A percentile compares a stretch with the other conserved stretches of the same genome.
phyloP scores from a whole-genome alignment of 2,113 vertebrate species.

The Bufo bufo region DNA sequence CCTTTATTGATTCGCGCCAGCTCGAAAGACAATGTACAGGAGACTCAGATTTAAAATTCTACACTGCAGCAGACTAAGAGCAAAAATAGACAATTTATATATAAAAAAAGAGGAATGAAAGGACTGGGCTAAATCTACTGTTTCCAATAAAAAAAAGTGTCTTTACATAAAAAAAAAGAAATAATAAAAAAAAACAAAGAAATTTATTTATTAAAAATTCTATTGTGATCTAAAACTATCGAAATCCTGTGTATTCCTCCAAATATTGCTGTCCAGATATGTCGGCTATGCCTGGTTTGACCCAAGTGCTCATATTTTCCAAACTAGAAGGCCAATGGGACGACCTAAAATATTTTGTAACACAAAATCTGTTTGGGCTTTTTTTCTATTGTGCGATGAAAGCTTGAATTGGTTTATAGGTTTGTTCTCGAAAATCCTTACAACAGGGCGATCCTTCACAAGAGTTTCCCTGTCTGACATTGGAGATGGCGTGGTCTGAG shows the following conservation, averaged over 20 bases:
- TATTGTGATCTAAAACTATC: conserved; percentile 97
- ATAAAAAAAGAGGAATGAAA: conserved; percentile 80
- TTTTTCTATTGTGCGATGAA: background rate
- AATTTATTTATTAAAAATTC: conserved; percentile 99
- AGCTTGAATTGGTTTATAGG: background rate
- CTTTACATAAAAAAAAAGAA: conserved; percentile 92
- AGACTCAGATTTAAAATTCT: conserved; percentile 95
- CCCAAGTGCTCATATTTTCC: conserved; percentile 74
- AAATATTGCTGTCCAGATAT: conserved; percentile 71
- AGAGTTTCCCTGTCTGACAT: conserved; percentile 50
- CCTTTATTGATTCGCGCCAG: conserved; percentile 99
- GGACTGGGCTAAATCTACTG: conserved; percentile 96
- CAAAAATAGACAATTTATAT: conserved; percentile 79
- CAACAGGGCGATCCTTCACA: conserved; percentile 31
- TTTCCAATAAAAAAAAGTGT: conserved; percentile 87
- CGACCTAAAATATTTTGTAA: background rate
- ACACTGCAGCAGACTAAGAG: conserved; percentile 75
- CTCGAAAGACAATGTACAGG: conserved; percentile 99
- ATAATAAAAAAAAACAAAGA: conserved; percentile 80
- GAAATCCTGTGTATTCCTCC: conserved; percentile 90
- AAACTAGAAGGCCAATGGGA: background rate
- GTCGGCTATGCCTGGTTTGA: conserved; percentile 87
- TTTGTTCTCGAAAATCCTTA: background rate
- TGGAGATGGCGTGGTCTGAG: conserved; percentile 78
- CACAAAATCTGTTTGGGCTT: background rate